Evolutionary conservation across 2,888 invertebrate species (phyloP).

Genomic region (Aphodius granarius): DNA sequence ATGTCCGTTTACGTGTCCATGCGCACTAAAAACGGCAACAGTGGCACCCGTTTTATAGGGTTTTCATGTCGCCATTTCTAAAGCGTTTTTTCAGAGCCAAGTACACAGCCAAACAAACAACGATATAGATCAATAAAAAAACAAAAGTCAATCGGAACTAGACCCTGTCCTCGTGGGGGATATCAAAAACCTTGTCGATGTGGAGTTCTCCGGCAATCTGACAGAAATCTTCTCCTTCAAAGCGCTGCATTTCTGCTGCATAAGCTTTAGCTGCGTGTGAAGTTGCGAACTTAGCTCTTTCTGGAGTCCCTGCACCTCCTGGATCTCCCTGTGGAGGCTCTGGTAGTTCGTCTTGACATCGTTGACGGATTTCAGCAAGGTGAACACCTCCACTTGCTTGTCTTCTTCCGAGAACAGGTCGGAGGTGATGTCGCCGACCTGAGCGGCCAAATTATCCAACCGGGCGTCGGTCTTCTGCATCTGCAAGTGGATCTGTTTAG

Average conservation of each 20-base stretch:
- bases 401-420: slow-evolving; percentile 56
- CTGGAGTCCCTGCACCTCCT: slow-evolving; percentile 79
- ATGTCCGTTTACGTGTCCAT: background rate
- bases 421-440: slow-evolving; percentile 72
- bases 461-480: slow-evolving; percentile 74
- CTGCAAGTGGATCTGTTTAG: slow-evolving; percentile 51
- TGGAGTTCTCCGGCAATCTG: slow-evolving; percentile 24
- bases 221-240: slow-evolving; percentile 67
- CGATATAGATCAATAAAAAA: background rate
- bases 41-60: slow-evolving; percentile 30
- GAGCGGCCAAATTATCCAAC: slow-evolving; percentile 72
- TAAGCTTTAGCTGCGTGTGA: slow-evolving; percentile 69
- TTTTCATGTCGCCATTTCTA: slow-evolving; percentile 34
- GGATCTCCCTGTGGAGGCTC: slow-evolving; percentile 74
- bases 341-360: slow-evolving; percentile 80
- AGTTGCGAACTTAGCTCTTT: slow-evolving; percentile 76
- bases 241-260: slow-evolving; percentile 74
- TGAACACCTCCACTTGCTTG: slow-evolving; percentile 68
- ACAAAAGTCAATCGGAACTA: slow-evolving; percentile 12
- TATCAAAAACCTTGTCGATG: slow-evolving; percentile 22
- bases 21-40: slow-evolving; percentile 35
- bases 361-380: slow-evolving; percentile 74
- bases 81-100: slow-evolving; percentile 23
- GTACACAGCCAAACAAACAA: slow-evolving; percentile 5
- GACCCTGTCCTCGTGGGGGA: slow-evolving; percentile 28